A percentile compares a stretch with the other conserved stretches of the same genome.
These are phyloP conservation scores for Zingel zingel DNA, from an alignment of 2,113 vertebrate genomes.

Conservation along the genomic window DNA sequence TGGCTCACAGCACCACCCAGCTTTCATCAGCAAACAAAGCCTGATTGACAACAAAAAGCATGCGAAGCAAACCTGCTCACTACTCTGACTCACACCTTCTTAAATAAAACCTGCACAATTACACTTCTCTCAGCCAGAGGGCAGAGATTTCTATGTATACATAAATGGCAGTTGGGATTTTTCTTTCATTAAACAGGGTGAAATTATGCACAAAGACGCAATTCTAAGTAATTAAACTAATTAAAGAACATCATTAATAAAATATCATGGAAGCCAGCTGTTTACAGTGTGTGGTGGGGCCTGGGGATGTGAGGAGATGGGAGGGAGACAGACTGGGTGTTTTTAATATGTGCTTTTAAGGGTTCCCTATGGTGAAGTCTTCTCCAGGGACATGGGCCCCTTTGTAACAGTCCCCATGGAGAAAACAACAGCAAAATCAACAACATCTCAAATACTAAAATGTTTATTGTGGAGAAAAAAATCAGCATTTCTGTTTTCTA, in stretches of 20 bases:
- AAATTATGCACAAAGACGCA: slow-evolving; percentile 85
- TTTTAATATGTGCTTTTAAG: slow-evolving; percentile 87
- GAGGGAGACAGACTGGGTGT: slow-evolving; percentile 72
- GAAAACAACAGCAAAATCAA: slow-evolving; percentile 73
- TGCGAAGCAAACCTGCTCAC: slow-evolving; percentile 55
- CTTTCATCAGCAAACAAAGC: slow-evolving; percentile 77
- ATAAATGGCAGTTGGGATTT: slow-evolving; percentile 76
- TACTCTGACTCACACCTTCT: slow-evolving; percentile 65
- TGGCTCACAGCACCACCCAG: slow-evolving; percentile 71
- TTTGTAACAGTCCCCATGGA: slow-evolving; percentile 67
- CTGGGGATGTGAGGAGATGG: slow-evolving; percentile 71
- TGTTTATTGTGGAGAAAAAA: slow-evolving; percentile 23
- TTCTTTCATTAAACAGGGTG: slow-evolving; percentile 80
- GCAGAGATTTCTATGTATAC: slow-evolving; percentile 74
- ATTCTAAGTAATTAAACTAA: slow-evolving; percentile 87
- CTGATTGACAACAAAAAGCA: slow-evolving; percentile 75
- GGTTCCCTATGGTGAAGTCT: slow-evolving; percentile 72
- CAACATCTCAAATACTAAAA: slow-evolving; percentile 66
- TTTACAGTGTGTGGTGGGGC: slow-evolving; percentile 81
- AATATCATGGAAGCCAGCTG: slow-evolving; percentile 87
- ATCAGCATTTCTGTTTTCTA: slow-evolving; percentile 33
- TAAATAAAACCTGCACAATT: slow-evolving; percentile 67
- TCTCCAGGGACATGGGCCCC: slow-evolving; percentile 69
- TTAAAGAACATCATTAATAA: slow-evolving; percentile 89
- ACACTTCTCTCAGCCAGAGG: slow-evolving; percentile 75